Evolutionary conservation across 2,113 vertebrate genomes (phyloP).

Genomic region (Poicephalus meyeri): DNA sequence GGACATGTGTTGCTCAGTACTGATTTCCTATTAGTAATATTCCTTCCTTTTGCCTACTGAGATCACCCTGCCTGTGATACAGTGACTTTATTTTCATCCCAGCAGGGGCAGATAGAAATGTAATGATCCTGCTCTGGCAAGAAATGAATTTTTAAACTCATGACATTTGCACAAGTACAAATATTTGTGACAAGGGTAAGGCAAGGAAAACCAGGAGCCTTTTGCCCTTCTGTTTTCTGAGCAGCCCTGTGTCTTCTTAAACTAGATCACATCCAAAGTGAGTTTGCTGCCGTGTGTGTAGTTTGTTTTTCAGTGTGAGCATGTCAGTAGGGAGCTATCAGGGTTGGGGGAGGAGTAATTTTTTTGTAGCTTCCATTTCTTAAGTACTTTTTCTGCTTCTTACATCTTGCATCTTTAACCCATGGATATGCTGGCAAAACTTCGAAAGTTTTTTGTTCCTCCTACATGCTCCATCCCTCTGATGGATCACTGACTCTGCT

Average conservation of each 20-base stretch:
- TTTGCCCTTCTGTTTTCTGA: background rate
- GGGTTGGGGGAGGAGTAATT: background rate
- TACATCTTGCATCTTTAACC: background rate
- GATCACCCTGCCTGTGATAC: background rate
- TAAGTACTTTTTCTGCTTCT: background rate
- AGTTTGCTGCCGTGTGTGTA: background rate
- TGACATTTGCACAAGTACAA: background rate
- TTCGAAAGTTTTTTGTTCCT: background rate
- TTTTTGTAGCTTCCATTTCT: background rate
- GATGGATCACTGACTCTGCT: background rate
- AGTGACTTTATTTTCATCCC: constrained; percentile 11
- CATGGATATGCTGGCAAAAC: background rate
- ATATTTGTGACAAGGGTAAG: background rate
- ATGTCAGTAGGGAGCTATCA: constrained; percentile 4
- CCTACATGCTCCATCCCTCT: background rate
- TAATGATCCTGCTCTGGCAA: background rate
- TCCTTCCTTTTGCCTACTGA: background rate
- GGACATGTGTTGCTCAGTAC: background rate
- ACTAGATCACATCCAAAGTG: background rate
- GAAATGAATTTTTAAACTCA: background rate
- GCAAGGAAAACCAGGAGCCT: background rate
- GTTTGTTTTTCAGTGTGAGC: constrained; percentile 21
- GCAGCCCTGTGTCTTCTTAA: background rate
- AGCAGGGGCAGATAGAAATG: background rate
- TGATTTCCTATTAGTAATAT: background rate